phyloP scores from a whole-genome alignment of 2,797 vertebrate genomes.

The Eutrigla gurnardus region DNA sequence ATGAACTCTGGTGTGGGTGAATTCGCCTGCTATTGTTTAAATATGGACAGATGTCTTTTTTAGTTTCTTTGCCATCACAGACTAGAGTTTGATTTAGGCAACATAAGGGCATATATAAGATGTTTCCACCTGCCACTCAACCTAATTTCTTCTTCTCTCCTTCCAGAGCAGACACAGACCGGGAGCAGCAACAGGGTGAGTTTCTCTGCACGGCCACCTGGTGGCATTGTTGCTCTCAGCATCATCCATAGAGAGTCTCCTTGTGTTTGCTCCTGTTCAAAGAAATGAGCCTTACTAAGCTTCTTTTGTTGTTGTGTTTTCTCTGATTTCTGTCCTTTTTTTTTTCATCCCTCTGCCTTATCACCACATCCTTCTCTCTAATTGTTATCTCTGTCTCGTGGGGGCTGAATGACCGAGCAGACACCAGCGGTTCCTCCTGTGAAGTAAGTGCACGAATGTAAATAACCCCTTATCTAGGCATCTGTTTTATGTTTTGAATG shows the following conservation, averaged over 20 bases:
- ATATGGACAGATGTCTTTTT: background rate
- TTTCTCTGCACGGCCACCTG: constrained; percentile 62
- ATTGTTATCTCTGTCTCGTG: constrained; percentile 27
- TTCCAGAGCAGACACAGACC: constrained; percentile 60
- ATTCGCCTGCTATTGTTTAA: background rate
- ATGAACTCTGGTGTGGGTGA: background rate
- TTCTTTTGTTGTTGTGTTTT: constrained; percentile 39
- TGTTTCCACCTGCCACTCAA: background rate
- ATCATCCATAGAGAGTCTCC: constrained; percentile 34
- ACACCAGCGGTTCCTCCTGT: constrained; percentile 61
- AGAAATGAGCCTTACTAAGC: constrained; percentile 36
- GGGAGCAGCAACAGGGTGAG: constrained; percentile 66
- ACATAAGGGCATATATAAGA: background rate
- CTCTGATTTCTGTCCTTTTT: constrained; percentile 33
- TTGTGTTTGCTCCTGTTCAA: constrained; percentile 29
- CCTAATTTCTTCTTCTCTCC: background rate
- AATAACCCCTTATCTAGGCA: constrained; percentile 1
- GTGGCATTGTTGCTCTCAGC: constrained; percentile 77
- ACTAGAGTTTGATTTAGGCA: background rate
- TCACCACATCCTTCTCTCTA: constrained; percentile 34
- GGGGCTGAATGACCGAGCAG: constrained; percentile 58
- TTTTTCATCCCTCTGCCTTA: constrained; percentile 41
- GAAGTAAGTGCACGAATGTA: constrained; percentile 73
- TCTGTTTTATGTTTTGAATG: constrained; percentile 1
- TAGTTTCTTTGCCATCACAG: background rate